phyloP scores from a whole-genome alignment of 2,888 invertebrate species.

The Phyto melanocephala region DNA sequence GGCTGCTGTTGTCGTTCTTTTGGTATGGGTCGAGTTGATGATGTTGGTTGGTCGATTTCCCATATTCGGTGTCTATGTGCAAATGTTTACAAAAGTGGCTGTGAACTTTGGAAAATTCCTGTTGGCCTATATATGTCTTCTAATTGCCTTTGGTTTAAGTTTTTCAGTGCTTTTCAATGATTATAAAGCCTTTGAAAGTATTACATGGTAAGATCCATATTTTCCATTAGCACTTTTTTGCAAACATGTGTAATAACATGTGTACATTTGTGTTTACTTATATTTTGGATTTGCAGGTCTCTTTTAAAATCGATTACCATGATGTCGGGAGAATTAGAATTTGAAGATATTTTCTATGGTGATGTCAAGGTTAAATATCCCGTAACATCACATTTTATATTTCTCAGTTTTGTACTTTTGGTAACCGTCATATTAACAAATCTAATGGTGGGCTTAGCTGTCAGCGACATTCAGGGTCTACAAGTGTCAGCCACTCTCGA shows the following conservation, averaged over 20 bases:
- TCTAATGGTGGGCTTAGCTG: slow-evolving; percentile 90
- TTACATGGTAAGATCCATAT: slow-evolving; percentile 76
- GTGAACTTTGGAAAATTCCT: slow-evolving; percentile 90
- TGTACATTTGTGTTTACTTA: too few species aligned
- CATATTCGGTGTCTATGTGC: slow-evolving; percentile 90
- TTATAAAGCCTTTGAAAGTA: slow-evolving; percentile 84
- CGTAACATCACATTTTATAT: slow-evolving; percentile 87
- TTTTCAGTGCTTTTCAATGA: slow-evolving; percentile 90
- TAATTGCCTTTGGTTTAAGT: slow-evolving; percentile 89
- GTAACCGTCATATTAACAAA: slow-evolving; percentile 91
- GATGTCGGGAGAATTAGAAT: slow-evolving; percentile 93
- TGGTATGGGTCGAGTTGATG: slow-evolving; percentile 91
- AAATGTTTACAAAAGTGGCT: slow-evolving; percentile 92
- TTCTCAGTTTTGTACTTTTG: slow-evolving; percentile 87
- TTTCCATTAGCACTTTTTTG: background rate
- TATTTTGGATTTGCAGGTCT: slow-evolving; percentile 68
- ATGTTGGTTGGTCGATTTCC: slow-evolving; percentile 92
- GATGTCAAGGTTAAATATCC: slow-evolving; percentile 82
- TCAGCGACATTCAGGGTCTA: slow-evolving; percentile 90
- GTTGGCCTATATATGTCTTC: slow-evolving; percentile 88
- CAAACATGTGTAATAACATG: background rate
- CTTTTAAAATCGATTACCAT: slow-evolving; percentile 90
- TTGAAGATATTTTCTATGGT: slow-evolving; percentile 89
- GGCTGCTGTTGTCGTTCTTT: slow-evolving; percentile 87
- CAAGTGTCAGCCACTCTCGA: slow-evolving; percentile 90